Base-by-base conservation (phyloP, 2,113 vertebrate genomes). In the Dascyllus trimaculatus region DNA sequence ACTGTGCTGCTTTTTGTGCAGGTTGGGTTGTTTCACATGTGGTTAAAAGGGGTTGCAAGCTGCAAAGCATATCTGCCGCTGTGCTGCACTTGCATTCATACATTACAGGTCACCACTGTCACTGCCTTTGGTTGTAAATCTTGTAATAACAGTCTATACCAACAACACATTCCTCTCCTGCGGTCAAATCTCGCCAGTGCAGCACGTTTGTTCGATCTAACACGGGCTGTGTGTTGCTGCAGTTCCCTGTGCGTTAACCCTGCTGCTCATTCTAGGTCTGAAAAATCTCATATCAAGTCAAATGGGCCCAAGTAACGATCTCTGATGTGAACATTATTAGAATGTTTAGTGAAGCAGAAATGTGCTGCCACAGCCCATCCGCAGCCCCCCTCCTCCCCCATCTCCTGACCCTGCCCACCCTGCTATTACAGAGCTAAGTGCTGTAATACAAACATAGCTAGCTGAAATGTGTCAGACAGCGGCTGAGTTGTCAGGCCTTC, bases 401-500 rank as follows among this genome's bases (percentile, higher is more conserved):
- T 69, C 78, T 70, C 59, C 82, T 87, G 88, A 89, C 89, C 88
- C 89, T 63, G 82, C 86, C 86, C 85, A 82, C 75, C 91, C 91
- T 59, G 80, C 89, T 84, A 93, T 93, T 93, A 92, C 89, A 87
- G 84, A 90, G 90, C 88, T 93, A 93, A 93, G 92, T 93, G 91
- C 91, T 91, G 91, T 86, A 92, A 93, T 91, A 85, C 91, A 92
- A 94, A 92, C 92, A 92, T 17, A 80, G 87, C 90, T 76, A 81
- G 91, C 92, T 91, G 89, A 91, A 86, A 93, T 85, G 87, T 94
- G 91, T 92, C 93, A 93, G 85, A 88, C 91, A 92, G 90, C 87
- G 80, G 89, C 87, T 80, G 88, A 88, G 88, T 92, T 90, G 90
- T 92, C 92, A 90, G 92, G 91, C 91, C 89, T 80, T 92, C 89